Conservation (phyloP, 2,888 invertebrate species). For the Hirtodrosophila confusa region DNA sequence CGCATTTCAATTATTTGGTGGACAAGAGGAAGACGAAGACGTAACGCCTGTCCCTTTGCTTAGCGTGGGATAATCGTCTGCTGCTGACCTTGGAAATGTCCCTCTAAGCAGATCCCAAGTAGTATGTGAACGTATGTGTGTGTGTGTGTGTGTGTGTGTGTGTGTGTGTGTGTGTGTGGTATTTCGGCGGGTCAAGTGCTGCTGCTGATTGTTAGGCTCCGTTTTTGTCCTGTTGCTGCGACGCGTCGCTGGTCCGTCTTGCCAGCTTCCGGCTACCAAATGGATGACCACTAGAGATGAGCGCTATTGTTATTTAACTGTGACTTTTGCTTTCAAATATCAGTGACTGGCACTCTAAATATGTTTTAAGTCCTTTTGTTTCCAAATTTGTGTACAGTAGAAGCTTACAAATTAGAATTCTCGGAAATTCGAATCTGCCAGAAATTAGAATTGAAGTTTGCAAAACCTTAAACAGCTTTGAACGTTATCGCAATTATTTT, state of each 20-base stretch:
- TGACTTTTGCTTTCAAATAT: no score
- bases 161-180: conserved; percentile 44
- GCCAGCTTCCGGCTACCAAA: conserved; percentile 66
- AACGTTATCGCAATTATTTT: no score
- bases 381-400: no score
- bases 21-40: conserved; percentile 28
- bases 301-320: no score
- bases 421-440: no score
- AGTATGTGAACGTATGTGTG: conserved; percentile 22
- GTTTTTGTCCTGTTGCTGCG: conserved; percentile 41
- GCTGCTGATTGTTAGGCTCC: conserved; percentile 33
- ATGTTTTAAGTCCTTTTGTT: no score
- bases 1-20: conserved; percentile 28
- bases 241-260: conserved; percentile 53
- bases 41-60: conserved; percentile 37
- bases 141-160: conserved; percentile 36
- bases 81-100: conserved; percentile 46
- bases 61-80: conserved; percentile 58
- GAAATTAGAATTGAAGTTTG: no score
- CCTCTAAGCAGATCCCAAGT: no score
- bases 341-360: no score
- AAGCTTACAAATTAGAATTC: no score
- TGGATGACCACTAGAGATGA: conserved; percentile 70
- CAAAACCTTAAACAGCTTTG: no score
- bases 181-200: conserved; percentile 62